phyloP scores from a whole-genome alignment of 2,888 invertebrate species.

The Hirtodrosophila cameraria region DNA sequence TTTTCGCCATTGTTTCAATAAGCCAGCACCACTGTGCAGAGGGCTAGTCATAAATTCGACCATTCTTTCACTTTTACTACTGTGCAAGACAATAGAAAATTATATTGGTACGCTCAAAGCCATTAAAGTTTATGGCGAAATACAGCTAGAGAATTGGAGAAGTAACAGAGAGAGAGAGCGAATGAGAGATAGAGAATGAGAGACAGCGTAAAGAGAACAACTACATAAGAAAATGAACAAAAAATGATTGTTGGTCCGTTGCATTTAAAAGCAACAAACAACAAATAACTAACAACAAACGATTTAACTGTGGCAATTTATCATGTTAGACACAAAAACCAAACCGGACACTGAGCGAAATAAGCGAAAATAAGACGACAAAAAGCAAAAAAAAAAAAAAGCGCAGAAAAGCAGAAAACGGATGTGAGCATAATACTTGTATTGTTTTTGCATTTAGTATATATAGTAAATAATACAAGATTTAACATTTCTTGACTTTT shows the following conservation, averaged over 20 bases:
- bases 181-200: background rate
- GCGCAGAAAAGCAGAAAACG: too few relatives aligned
- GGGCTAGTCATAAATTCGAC: conserved; percentile 6
- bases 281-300: conserved; percentile 7
- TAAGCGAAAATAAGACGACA: background rate
- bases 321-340: conserved; percentile 34
- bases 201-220: background rate
- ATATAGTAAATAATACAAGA: conserved; percentile 1
- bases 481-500: background rate
- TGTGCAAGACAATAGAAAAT: conserved; percentile 33
- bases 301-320: conserved; percentile 26
- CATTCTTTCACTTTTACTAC: conserved; percentile 30
- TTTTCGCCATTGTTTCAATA: background rate
- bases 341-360: conserved; percentile 24
- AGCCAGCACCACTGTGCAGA: conserved; percentile 1
- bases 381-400: conserved; percentile 10
- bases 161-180: too few relatives aligned
- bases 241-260: background rate
- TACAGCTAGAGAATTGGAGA: background rate
- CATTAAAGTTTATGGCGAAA: conserved; percentile 36
- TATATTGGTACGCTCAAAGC: conserved; percentile 14
- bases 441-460: background rate
- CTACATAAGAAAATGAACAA: too few relatives aligned
- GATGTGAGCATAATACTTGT: conserved; percentile 21
- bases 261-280: conserved; percentile 5